phyloP scores from a whole-genome alignment of 2,113 vertebrate genomes.

The Melanocharis versteri region DNA sequence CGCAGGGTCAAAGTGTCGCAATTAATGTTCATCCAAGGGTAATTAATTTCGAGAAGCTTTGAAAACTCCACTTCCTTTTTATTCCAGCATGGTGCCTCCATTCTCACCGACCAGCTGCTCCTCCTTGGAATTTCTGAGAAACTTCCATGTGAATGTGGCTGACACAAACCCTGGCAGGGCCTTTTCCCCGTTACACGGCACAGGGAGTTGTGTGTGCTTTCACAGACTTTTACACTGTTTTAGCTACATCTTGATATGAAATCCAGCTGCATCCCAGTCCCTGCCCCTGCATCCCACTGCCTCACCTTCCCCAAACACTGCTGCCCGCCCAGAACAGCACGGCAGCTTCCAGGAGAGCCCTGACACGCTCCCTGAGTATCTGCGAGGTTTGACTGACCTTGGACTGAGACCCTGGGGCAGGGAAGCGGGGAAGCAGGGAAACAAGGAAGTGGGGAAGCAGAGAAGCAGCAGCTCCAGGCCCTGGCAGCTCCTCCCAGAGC shows the following conservation, averaged over 20 bases:
- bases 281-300: not conserved
- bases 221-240: accelerated
- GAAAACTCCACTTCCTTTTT: not conserved
- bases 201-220: accelerated
- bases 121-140: not conserved
- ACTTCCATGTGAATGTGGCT: not conserved
- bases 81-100: not conserved
- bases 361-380: accelerated
- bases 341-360: not conserved
- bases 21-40: constrained; percentile 26
- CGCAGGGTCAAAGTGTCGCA: not conserved
- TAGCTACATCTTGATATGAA: accelerated
- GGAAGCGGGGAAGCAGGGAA: not conserved
- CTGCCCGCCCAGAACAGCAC: not conserved
- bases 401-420: accelerated
- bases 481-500: not conserved
- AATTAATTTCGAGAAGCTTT: constrained; percentile 42
- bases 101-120: not conserved
- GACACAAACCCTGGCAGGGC: accelerated
- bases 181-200: accelerated
- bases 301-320: not conserved
- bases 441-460: not conserved
- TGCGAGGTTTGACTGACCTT: accelerated
- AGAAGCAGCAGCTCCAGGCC: not conserved
- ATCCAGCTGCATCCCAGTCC: not conserved